Evolutionary conservation across 2,113 vertebrate genomes (phyloP).

Genomic region (Oryzias woworae): DNA sequence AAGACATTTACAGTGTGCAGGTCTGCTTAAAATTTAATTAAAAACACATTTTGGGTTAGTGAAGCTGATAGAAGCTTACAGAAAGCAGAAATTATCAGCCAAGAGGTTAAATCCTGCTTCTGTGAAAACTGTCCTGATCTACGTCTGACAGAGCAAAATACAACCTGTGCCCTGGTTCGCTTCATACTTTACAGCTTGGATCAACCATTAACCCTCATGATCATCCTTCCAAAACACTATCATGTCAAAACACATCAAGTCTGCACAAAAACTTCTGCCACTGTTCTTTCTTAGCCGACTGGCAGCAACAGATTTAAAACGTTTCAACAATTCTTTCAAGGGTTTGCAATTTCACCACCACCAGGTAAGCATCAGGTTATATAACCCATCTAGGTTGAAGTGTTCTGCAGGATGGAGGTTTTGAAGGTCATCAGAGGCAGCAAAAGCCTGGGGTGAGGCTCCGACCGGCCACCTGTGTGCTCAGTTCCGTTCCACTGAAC

Average conservation of each 20-base stretch:
- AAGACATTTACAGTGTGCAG: not conserved
- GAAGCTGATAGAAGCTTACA: not conserved
- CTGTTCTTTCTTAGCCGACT: too few relatives aligned
- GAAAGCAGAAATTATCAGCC: not conserved
- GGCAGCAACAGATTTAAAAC: not conserved
- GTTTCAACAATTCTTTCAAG: not conserved
- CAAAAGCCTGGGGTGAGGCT: conserved; percentile 39
- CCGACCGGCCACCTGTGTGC: conserved; percentile 33
- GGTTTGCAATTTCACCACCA: not conserved
- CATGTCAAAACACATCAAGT: conserved; percentile 4
- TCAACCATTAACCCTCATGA: conserved; percentile 65
- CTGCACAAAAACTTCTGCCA: not conserved
- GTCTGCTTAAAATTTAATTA: not conserved
- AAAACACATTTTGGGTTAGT: not conserved
- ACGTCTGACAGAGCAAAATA: conserved; percentile 1
- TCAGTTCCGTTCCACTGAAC: conserved; percentile 64
- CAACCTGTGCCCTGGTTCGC: conserved; percentile 37
- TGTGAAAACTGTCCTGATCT: conserved; percentile 11
- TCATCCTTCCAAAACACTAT: not conserved
- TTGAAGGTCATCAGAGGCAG: conserved; percentile 65
- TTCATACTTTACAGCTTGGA: conserved; percentile 38
- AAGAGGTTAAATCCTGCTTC: not conserved
- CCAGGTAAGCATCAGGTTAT: not conserved
- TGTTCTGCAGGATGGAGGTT: conserved; percentile 18
- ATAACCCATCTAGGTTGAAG: conserved; percentile 2